Evolutionary conservation across 2,113 vertebrate species (phyloP).

Genomic region (Malurus melanocephalus): DNA sequence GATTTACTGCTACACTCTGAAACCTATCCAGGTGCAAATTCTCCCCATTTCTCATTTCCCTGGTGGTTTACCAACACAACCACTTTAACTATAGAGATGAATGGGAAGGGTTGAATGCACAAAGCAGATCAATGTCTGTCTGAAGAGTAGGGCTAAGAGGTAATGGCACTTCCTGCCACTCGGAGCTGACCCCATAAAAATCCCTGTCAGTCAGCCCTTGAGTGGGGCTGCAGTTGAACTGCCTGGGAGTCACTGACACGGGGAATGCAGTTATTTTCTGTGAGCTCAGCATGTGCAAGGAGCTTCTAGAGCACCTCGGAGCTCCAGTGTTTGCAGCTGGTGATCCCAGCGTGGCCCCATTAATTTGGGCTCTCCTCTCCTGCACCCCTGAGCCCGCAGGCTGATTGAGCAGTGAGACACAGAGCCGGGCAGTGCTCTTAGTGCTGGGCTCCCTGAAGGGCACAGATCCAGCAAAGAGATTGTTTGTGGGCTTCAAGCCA

Average conservation of each 20-base stretch:
- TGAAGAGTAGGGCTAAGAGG: not conserved
- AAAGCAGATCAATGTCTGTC: conserved; percentile 10
- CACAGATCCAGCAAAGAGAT: not conserved
- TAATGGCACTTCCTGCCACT: not conserved
- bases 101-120: not conserved
- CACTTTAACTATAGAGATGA: not conserved
- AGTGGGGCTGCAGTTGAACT: not conserved
- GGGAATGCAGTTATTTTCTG: not conserved
- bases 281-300: accelerated
- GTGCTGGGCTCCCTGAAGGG: not conserved
- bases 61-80: not conserved
- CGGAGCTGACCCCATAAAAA: not conserved
- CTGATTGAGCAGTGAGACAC: not conserved
- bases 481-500: not conserved
- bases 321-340: not conserved
- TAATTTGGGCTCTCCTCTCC: not conserved
- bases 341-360: not conserved
- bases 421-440: accelerated
- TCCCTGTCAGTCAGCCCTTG: accelerated
- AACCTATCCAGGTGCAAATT: not conserved
- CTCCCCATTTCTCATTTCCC: not conserved
- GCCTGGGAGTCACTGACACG: accelerated
- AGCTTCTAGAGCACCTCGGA: accelerated
- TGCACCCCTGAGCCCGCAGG: accelerated
- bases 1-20: not conserved